These are phyloP conservation scores for Arothron firmamentum DNA, from an alignment of 2,113 vertebrate species.

Conservation along the genomic window DNA sequence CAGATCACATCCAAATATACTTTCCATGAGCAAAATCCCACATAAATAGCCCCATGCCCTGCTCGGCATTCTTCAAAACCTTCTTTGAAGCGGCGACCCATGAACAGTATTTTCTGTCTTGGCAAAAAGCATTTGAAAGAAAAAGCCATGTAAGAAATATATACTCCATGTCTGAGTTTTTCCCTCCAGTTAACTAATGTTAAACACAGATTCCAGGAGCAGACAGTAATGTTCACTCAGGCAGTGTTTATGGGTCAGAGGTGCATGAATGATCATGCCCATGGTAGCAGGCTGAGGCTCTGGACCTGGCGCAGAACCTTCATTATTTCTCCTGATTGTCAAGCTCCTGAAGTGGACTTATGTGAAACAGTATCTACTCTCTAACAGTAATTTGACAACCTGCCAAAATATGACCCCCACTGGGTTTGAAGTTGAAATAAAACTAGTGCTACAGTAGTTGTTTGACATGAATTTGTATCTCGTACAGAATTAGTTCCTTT, in stretches of 20 bases:
- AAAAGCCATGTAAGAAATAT: conserved; percentile 40
- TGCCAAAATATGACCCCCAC: conserved; percentile 30
- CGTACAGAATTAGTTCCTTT: conserved; percentile 6
- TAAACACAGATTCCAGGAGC: conserved; percentile 59
- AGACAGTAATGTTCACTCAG: conserved; percentile 60
- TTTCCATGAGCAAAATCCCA: conserved; percentile 17
- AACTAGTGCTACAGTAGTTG: conserved; percentile 14
- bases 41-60: conserved; percentile 20
- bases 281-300: conserved; percentile 60
- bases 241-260: conserved; percentile 61
- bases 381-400: conserved; percentile 47
- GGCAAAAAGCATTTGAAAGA: conserved; percentile 5
- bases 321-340: conserved; percentile 51
- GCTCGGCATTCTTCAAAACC: conserved; percentile 4
- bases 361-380: conserved; percentile 54
- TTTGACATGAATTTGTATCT: conserved; percentile 5
- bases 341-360: conserved; percentile 43
- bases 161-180: no score
- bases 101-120: conserved; percentile 4
- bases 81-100: conserved; percentile 26
- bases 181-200: conserved; percentile 55
- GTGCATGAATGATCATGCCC: conserved; percentile 56
- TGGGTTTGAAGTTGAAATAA: conserved; percentile 30
- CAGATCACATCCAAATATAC: conserved; percentile 37
- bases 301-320: conserved; percentile 49